These are phyloP conservation scores for Molossus molossus DNA, from an alignment of 2,797 vertebrate genomes.

Conservation along the genomic window DNA sequence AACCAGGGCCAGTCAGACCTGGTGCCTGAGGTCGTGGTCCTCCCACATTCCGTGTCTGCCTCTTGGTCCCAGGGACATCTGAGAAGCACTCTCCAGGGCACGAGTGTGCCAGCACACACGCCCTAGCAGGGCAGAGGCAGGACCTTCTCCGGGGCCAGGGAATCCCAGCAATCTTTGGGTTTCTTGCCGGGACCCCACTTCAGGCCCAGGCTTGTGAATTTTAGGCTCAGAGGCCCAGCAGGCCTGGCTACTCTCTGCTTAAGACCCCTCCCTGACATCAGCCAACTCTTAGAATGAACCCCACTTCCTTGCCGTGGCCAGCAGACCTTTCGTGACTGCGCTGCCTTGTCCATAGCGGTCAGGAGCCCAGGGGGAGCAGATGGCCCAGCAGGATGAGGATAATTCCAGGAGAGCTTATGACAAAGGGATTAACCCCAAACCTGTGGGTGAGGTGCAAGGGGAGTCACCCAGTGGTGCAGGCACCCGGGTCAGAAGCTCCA, in stretches of 20 bases:
- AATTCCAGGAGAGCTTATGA: background rate
- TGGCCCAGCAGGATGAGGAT: background rate
- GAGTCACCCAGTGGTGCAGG: too few species aligned
- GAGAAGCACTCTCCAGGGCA: background rate
- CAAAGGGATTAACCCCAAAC: background rate
- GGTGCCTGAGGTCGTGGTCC: background rate
- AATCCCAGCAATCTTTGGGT: too few species aligned
- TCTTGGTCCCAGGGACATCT: background rate
- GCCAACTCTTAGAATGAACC: background rate
- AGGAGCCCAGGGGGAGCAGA: background rate
- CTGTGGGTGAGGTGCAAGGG: fast-evolving
- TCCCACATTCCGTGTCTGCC: background rate
- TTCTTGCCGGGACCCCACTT: background rate
- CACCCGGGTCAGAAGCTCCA: background rate
- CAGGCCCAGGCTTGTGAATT: background rate
- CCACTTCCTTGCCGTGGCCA: fast-evolving
- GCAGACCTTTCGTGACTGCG: background rate
- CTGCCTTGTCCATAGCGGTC: background rate
- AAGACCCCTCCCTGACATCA: background rate
- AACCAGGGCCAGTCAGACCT: background rate
- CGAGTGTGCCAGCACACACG: fast-evolving
- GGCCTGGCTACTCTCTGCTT: background rate
- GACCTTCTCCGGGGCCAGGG: background rate
- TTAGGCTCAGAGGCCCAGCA: background rate
- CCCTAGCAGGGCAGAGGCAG: fast-evolving